phyloP scores from a whole-genome alignment of 1,140 invertebrate species.

The Metaphire vulgaris region DNA sequence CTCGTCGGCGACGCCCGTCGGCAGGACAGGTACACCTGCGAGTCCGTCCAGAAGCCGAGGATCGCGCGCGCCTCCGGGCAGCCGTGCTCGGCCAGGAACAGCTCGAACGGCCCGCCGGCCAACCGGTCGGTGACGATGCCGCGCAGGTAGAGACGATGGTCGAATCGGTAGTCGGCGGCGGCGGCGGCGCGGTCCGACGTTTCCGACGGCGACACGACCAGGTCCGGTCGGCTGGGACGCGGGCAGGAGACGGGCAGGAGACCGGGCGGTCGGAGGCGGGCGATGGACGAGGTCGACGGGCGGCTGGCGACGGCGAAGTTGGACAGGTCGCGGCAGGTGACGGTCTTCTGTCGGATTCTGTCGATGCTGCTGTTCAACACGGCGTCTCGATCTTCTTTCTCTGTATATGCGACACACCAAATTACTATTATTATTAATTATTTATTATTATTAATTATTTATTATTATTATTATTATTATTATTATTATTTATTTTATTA shows the following conservation, averaged over 20 bases:
- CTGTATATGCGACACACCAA: too few relatives aligned
- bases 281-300: not conserved
- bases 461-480: too few relatives aligned
- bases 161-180: not conserved
- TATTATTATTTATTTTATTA: too few relatives aligned
- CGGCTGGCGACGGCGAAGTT: too few relatives aligned
- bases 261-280: too few relatives aligned
- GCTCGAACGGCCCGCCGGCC: slow-evolving; percentile 10
- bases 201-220: not conserved
- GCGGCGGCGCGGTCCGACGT: too few relatives aligned
- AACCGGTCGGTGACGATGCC: slow-evolving; percentile 12
- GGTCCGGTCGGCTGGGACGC: not conserved
- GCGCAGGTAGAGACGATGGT: not conserved
- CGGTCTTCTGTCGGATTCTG: too few relatives aligned
- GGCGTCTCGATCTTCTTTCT: too few relatives aligned
- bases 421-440: too few relatives aligned
- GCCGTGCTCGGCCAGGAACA: not conserved
- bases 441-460: too few relatives aligned
- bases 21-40: slow-evolving; percentile 2
- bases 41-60: not conserved
- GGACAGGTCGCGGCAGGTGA: too few relatives aligned
- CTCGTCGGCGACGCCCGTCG: not conserved
- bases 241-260: not conserved
- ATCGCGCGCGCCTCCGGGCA: not conserved
- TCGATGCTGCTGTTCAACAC: too few relatives aligned